phyloP scores from a whole-genome alignment of 2,888 invertebrate species.

The Rhingia campestris region DNA sequence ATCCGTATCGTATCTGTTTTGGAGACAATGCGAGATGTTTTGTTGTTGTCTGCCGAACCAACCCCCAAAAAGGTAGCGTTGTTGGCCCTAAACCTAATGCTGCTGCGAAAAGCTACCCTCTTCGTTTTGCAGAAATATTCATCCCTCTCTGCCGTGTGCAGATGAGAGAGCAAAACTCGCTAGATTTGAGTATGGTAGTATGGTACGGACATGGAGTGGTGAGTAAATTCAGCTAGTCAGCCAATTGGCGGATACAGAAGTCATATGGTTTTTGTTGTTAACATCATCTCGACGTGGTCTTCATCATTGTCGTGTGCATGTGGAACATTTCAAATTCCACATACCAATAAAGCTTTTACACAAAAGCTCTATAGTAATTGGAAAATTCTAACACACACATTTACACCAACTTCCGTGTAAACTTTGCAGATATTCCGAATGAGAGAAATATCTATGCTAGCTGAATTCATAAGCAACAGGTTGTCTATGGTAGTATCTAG shows the following conservation, averaged over 20 bases:
- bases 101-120: constrained; percentile 26
- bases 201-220: too few relatives aligned
- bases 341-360: too few relatives aligned
- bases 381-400: constrained; percentile 48
- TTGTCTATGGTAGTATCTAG: constrained; percentile 50
- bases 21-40: constrained; percentile 41
- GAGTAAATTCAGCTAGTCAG: constrained; percentile 46
- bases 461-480: constrained; percentile 58
- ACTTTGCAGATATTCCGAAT: constrained; percentile 57
- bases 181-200: constrained; percentile 46
- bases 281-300: constrained; percentile 17
- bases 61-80: constrained; percentile 3
- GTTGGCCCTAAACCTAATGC: background rate
- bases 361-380: constrained; percentile 48
- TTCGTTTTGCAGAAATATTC: constrained; percentile 48
- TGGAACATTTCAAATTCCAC: constrained; percentile 39
- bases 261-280: constrained; percentile 64
- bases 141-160: constrained; percentile 43
- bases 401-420: constrained; percentile 18
- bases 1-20: constrained; percentile 50
- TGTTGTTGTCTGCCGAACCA: constrained; percentile 49
- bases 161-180: constrained; percentile 20
- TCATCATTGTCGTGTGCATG: constrained; percentile 8
- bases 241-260: background rate
- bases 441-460: constrained; percentile 19